Evolutionary conservation across 92 coral and sea anemone genomes (phyloP).

Genomic region (Paragorgia papillata): DNA sequence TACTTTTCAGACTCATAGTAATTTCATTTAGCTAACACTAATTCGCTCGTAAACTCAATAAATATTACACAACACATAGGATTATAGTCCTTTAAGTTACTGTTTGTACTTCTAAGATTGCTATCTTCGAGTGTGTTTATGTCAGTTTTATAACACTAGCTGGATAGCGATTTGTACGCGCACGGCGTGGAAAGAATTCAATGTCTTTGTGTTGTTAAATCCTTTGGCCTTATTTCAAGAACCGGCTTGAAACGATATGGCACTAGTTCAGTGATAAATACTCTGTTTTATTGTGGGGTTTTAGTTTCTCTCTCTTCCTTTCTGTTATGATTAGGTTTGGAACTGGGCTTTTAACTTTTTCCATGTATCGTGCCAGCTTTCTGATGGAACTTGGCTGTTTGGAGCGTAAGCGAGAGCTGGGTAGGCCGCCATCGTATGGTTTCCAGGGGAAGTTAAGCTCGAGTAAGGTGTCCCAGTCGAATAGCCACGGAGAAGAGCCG

Average conservation of each 20-base stretch:
- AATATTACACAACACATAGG: neutral
- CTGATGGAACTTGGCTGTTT: conserved; percentile 45
- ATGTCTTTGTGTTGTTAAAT: neutral
- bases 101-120: conserved; percentile 26
- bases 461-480: neutral
- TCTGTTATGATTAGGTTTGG: conserved; percentile 5
- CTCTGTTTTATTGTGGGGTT: too few species aligned
- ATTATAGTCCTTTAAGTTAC: conserved; percentile 18
- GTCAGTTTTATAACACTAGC: neutral
- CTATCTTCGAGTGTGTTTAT: conserved; percentile 21
- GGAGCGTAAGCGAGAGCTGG: conserved; percentile 38
- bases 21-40: conserved; percentile 15
- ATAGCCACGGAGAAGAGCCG: conserved; percentile 29
- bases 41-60: conserved; percentile 31
- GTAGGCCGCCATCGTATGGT: neutral
- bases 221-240: conserved; percentile 6
- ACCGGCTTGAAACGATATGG: neutral
- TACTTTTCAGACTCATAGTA: neutral
- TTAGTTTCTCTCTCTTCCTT: neutral
- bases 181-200: neutral
- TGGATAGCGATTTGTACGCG: neutral
- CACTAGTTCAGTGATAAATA: neutral
- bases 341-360: conserved; percentile 84
- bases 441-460: neutral
- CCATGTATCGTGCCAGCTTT: conserved; percentile 94